Evolutionary conservation across 2,888 invertebrate species (phyloP), one percentile per base, ranked within the genome.

Genomic region (Pandemis heparana): DNA sequence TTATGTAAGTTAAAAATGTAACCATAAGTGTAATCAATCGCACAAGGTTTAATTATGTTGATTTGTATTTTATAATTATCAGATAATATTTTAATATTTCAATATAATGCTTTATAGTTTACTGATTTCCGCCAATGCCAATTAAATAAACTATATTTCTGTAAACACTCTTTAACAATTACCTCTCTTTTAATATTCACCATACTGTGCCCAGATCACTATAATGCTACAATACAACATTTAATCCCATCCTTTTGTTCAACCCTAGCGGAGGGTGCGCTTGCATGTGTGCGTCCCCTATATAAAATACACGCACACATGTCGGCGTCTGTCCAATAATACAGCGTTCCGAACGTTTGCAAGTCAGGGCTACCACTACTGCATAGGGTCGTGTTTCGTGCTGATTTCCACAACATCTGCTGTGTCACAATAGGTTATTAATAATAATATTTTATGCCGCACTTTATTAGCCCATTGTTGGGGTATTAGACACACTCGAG

Each of bases 221-320:
- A 89, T 89, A 89, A 92, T 91, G 84, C 89, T 89, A 86, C 89
- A 90, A 89, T 87, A 87, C 88, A 89, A 89, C 89, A 90, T 85
- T 90, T 90, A 93, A 93, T 93, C 92, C 92, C 89, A 90, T 90
- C 90, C 89, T 82, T 86, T 93, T 92, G 92, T 86, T 90, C 85
- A 84, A 87, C 84, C 78, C 78, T 74, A 83, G 82, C 76, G 75
- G 79, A 78, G 85, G 87, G 86, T 78, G 76, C 79, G 75, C 75
- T 75, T 32, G 76, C 75, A 75, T 76, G 78, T 77, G 77, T 81
- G 74, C 73, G 74, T 79, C 82, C 81, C 77, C 78, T 78, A 79
- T 78, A 77, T 77, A 79, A 79, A 76, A 79, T 80, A 70, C 86
- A 89, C 89, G 90, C 88, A 88, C 89, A 90, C 73, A 89, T 90